Conservation (phyloP, 2,113 vertebrate species). For the Silurus asotus region DNA sequence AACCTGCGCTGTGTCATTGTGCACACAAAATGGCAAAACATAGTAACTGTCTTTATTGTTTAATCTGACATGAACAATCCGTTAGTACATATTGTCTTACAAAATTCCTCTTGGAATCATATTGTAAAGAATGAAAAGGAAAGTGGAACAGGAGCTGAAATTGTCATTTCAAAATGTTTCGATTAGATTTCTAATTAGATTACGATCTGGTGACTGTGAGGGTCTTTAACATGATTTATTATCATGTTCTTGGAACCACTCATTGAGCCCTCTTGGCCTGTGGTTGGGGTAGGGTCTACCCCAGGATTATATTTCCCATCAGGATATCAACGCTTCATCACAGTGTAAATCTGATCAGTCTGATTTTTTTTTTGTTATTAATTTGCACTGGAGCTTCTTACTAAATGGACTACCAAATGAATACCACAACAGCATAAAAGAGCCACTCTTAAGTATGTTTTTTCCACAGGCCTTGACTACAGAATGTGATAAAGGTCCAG, state of each 20-base stretch:
- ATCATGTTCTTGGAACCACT: background rate
- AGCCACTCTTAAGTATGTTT: background rate
- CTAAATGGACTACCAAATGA: constrained; percentile 12
- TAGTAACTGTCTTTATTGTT: background rate
- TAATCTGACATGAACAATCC: background rate
- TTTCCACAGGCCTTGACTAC: too few species aligned
- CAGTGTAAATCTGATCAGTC: background rate
- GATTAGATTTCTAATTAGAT: background rate
- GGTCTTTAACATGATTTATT: background rate
- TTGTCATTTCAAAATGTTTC: background rate
- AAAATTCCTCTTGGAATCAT: background rate
- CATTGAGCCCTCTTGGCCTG: background rate
- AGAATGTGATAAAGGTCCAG: background rate
- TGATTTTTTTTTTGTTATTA: background rate
- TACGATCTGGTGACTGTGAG: background rate
- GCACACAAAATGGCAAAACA: background rate
- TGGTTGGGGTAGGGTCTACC: background rate
- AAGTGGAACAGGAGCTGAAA: background rate
- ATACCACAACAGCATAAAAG: background rate
- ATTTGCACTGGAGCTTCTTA: background rate
- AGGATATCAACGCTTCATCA: background rate
- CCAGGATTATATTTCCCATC: background rate
- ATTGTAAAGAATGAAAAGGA: background rate
- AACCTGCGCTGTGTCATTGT: background rate
- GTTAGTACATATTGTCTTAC: background rate